Evolutionary conservation across 2,888 invertebrate genomes (phyloP).

Genomic region (Rhopalosiphum nymphaeae): DNA sequence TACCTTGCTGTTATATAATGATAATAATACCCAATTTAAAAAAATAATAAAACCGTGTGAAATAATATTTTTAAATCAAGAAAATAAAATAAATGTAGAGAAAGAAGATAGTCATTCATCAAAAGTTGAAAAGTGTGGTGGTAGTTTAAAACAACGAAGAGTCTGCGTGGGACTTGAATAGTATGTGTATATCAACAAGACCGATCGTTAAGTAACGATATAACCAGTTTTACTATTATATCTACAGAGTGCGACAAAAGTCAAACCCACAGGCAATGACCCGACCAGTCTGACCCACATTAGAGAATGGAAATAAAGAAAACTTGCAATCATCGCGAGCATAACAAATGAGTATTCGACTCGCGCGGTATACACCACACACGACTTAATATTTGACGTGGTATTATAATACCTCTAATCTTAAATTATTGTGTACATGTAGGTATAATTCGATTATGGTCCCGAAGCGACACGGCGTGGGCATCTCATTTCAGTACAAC

Average conservation of each 20-base stretch:
- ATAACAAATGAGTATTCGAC: slow-evolving; percentile 37
- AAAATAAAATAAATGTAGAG: slow-evolving; percentile 25
- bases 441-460: slow-evolving; percentile 42
- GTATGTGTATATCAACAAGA: slow-evolving; percentile 27
- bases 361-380: slow-evolving; percentile 26
- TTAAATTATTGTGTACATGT: slow-evolving; percentile 31
- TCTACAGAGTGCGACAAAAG: slow-evolving; percentile 39
- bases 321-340: slow-evolving; percentile 37
- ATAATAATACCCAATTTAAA: slow-evolving; percentile 1
- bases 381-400: slow-evolving; percentile 35
- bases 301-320: slow-evolving; percentile 27
- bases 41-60: slow-evolving; percentile 49
- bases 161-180: slow-evolving; percentile 49
- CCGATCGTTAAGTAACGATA: slow-evolving; percentile 46
- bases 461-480: background rate
- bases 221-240: slow-evolving; percentile 36
- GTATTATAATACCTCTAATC: slow-evolving; percentile 22
- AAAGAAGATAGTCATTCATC: slow-evolving; percentile 31
- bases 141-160: slow-evolving; percentile 37
- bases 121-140: slow-evolving; percentile 26
- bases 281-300: slow-evolving; percentile 52
- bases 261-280: slow-evolving; percentile 48
- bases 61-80: slow-evolving; percentile 19
- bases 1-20: background rate
- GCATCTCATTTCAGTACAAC: background rate